These are phyloP conservation scores for Notodonta dromedarius DNA, from an alignment of 2,888 invertebrate genomes.

Conservation along the genomic window DNA sequence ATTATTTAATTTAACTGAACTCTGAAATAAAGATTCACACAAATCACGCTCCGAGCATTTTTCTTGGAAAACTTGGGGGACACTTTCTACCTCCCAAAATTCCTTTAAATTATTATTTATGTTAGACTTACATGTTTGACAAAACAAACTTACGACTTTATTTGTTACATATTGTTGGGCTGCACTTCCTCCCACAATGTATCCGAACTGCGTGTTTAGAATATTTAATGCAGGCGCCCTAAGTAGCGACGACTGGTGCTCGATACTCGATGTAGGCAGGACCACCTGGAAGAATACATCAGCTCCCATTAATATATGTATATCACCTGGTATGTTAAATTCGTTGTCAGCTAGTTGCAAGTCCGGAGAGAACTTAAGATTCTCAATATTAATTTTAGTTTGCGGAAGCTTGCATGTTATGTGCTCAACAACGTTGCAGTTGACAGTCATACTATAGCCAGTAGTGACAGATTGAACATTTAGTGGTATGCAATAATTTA, in stretches of 20 bases:
- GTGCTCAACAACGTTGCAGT: slow-evolving; percentile 21
- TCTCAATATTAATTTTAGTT: slow-evolving; percentile 11
- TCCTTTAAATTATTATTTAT: slow-evolving; percentile 3
- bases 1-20: slow-evolving; percentile 13
- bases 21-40: slow-evolving; percentile 18
- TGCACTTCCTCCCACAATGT: not conserved
- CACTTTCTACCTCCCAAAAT: slow-evolving; percentile 12
- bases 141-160: slow-evolving; percentile 3
- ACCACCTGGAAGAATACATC: slow-evolving; percentile 29
- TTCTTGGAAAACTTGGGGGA: slow-evolving; percentile 21
- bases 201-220: not conserved
- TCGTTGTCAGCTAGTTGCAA: not conserved
- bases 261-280: slow-evolving; percentile 8
- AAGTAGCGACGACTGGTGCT: not conserved
- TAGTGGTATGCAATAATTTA: slow-evolving; percentile 15
- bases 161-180: not conserved
- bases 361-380: slow-evolving; percentile 11
- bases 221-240: not conserved
- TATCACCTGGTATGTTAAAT: slow-evolving; percentile 12
- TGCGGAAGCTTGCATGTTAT: slow-evolving; percentile 28
- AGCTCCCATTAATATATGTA: slow-evolving; percentile 20
- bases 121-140: slow-evolving; percentile 11
- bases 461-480: slow-evolving; percentile 1
- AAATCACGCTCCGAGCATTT: slow-evolving; percentile 17
- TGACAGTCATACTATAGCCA: slow-evolving; percentile 2